Conservation (phyloP, 1,140 invertebrate species). For the Muscidifurax raptorellus region DNA sequence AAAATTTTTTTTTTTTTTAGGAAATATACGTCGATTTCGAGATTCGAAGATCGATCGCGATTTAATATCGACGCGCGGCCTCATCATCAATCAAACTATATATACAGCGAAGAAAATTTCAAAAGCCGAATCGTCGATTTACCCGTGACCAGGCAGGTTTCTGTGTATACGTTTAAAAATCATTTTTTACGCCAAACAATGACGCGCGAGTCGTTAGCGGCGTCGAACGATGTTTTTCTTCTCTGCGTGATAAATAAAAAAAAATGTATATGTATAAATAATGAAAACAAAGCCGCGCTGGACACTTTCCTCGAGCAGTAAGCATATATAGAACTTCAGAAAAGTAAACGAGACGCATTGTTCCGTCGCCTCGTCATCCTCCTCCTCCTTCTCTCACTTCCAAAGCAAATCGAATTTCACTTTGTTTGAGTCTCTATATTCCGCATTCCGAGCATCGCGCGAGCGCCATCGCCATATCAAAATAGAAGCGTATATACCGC, state of each 20-base stretch:
- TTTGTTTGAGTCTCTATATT: conserved; percentile 65
- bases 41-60: not conserved
- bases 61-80: not conserved
- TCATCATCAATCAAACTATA: not conserved
- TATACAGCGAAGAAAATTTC: too few species aligned
- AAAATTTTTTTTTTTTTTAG: not conserved
- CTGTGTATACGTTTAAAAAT: too few species aligned
- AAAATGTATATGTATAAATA: too few species aligned
- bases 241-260: not conserved
- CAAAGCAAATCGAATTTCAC: conserved; percentile 66
- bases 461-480: conserved; percentile 65
- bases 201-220: not conserved
- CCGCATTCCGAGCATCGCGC: conserved; percentile 64
- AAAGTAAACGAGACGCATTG: conserved; percentile 65
- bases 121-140: too few species aligned
- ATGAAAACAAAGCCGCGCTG: not conserved
- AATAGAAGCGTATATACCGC: conserved; percentile 57
- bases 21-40: not conserved
- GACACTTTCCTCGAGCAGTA: not conserved
- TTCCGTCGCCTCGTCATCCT: conserved; percentile 61
- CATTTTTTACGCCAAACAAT: not conserved
- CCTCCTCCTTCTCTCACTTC: conserved; percentile 60
- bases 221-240: not conserved
- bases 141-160: too few species aligned
- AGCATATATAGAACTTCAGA: not conserved